Evolutionary conservation across 2,797 vertebrate species (phyloP).

Genomic region (Danionella dracula): DNA sequence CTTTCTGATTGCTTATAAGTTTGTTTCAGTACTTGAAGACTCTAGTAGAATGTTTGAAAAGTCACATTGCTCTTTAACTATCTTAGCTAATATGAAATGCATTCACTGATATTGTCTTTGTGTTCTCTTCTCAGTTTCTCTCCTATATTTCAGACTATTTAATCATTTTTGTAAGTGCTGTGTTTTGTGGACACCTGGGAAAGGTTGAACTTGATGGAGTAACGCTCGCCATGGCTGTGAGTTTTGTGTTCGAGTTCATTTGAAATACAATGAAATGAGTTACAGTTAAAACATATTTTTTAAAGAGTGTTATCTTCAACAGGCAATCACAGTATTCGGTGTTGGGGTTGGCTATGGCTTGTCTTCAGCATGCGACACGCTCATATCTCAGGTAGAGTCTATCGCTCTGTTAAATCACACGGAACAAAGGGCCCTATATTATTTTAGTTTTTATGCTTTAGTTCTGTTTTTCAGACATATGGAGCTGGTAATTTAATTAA

Average conservation of each 20-base stretch:
- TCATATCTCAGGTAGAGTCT: conserved; percentile 66
- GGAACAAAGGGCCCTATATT: neutral
- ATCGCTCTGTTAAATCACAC: neutral
- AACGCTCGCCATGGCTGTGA: conserved; percentile 72
- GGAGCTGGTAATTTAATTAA: conserved; percentile 74
- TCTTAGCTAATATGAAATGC: too few relatives aligned
- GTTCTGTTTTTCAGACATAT: conserved; percentile 63
- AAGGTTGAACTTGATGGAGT: conserved; percentile 75
- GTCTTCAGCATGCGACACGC: conserved; percentile 78
- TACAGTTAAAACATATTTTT: too few relatives aligned
- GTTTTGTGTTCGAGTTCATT: conserved; percentile 37
- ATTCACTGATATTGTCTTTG: too few relatives aligned
- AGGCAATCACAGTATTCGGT: conserved; percentile 83
- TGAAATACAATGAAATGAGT: neutral
- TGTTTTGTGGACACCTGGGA: conserved; percentile 86
- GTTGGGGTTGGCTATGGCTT: conserved; percentile 77
- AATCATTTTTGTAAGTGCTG: conserved; percentile 72
- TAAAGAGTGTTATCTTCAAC: conserved; percentile 35
- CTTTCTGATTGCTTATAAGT: too few relatives aligned
- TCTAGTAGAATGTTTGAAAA: too few relatives aligned
- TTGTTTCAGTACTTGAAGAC: too few relatives aligned
- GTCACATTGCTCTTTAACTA: too few relatives aligned
- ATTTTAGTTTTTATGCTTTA: neutral
- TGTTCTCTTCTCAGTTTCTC: conserved; percentile 61
- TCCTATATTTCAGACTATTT: conserved; percentile 71